Base-by-base conservation (phyloP, 1,140 invertebrate genomes). In the Orchesella cincta region DNA sequence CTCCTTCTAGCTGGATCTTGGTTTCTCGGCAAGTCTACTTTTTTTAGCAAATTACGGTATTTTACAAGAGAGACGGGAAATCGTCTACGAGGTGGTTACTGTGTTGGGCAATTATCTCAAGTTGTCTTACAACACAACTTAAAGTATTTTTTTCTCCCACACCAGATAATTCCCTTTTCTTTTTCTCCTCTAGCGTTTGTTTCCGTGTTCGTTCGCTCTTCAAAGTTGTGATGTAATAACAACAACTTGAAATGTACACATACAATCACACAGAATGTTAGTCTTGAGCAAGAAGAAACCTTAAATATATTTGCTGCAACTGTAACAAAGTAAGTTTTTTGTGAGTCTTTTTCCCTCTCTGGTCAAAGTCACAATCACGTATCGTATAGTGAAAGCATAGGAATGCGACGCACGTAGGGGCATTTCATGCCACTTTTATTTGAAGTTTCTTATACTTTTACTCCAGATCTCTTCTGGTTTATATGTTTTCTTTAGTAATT, bases 371-470 rank as follows among this genome's bases (percentile, higher is more conserved):
- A 57, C 54, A 57, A 57, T 57, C 54, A 57, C 54, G 54, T 57
- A 57, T 57, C 8, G n/a, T 12, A 46, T 46, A 46, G 8, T 57
- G 54, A 26, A 57, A 16, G 54, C n/a, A 3, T 57, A 23, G 23
- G 23, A 57, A 57, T 57, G 54, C 54, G 14, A 57, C 54, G 12
- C 54, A 57, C 54, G 54, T 57, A 16, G 14, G 26, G 23, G 54
- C 54, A 57, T 57, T 57, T 57, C 54, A 57, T 57, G 54, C 54
- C 54, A 57, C 54, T 57, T 57, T 57, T 57, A 57, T 57, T 57
- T 57, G 54, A 57, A 57, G 54, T 57, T 57, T 5, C 54, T 57
- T 57, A 57, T 57, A 57, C 26, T 57, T 57, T 57, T 57, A 57
- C 26, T 57, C 54, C 54, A 3, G 54, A 12, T 57, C 12, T 23